A percentile compares a stretch with the other conserved stretches of the same genome.
phyloP scores from a whole-genome alignment of 2,797 vertebrate species.

The Graptemys geographica region DNA sequence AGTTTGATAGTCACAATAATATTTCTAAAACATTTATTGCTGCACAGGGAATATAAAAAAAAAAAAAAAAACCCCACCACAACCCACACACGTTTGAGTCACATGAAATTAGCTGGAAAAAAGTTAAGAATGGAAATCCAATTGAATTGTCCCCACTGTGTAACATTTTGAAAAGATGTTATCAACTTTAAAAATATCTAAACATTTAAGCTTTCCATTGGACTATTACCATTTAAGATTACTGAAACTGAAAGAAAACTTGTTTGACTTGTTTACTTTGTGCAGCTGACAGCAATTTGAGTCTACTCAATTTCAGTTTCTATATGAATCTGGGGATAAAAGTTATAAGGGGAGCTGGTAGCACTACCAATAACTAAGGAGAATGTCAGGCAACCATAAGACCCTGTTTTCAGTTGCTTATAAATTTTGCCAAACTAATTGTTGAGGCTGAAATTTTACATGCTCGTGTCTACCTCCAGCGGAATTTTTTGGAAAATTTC shows the following conservation, averaged over 20 bases:
- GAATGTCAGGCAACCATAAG: background rate
- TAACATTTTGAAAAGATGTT: background rate
- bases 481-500: too few relatives aligned
- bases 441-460: too few relatives aligned
- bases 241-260: background rate
- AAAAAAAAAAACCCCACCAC: background rate
- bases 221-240: background rate
- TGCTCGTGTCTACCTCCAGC: too few relatives aligned
- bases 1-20: background rate
- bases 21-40: background rate
- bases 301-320: background rate
- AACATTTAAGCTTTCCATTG: background rate
- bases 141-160: too few relatives aligned
- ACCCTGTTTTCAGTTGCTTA: background rate
- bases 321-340: background rate
- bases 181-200: background rate
- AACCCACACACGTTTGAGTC: background rate
- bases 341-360: too few relatives aligned
- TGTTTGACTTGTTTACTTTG: background rate
- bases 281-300: background rate
- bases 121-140: background rate
- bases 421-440: background rate
- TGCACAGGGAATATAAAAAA: background rate
- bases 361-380: background rate
- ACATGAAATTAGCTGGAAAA: background rate